Evolutionary conservation across 1,140 invertebrate species (phyloP).

Genomic region (Melitaea cinxia): DNA sequence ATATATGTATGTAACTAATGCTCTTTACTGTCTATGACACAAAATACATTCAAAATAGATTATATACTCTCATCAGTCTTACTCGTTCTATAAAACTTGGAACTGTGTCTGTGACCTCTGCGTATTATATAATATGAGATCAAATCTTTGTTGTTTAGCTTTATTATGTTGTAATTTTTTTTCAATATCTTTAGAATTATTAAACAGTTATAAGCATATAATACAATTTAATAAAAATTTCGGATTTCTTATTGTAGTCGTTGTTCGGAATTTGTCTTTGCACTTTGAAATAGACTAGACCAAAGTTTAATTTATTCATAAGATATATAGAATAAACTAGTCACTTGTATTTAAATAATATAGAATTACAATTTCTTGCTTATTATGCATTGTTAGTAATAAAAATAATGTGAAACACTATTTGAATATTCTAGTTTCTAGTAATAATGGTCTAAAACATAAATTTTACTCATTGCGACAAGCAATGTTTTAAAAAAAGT

Average conservation of each 20-base stretch:
- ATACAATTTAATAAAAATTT: neutral
- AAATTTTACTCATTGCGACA: neutral
- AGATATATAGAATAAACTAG: slow-evolving; percentile 1
- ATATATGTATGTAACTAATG: neutral
- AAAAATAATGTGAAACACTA: neutral
- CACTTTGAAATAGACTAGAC: slow-evolving; percentile 13
- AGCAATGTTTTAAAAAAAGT: neutral
- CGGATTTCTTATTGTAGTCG: slow-evolving; percentile 1
- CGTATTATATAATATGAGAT: neutral
- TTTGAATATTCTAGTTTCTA: neutral
- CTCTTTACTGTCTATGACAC: slow-evolving; percentile 14
- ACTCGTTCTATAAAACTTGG: neutral
- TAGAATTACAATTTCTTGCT: neutral
- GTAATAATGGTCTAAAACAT: neutral
- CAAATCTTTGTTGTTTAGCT: too few relatives aligned
- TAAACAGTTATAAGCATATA: neutral
- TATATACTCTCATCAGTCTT: neutral
- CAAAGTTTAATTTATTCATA: slow-evolving; percentile 8
- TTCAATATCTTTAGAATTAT: neutral
- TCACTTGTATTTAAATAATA: neutral
- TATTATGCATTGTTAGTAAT: neutral
- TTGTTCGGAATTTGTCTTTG: slow-evolving; percentile 15
- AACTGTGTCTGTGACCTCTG: neutral
- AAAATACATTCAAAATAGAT: slow-evolving; percentile 8
- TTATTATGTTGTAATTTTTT: neutral